Evolutionary conservation across 2,888 invertebrate genomes (phyloP).

Genomic region (Eilema sororculum): DNA sequence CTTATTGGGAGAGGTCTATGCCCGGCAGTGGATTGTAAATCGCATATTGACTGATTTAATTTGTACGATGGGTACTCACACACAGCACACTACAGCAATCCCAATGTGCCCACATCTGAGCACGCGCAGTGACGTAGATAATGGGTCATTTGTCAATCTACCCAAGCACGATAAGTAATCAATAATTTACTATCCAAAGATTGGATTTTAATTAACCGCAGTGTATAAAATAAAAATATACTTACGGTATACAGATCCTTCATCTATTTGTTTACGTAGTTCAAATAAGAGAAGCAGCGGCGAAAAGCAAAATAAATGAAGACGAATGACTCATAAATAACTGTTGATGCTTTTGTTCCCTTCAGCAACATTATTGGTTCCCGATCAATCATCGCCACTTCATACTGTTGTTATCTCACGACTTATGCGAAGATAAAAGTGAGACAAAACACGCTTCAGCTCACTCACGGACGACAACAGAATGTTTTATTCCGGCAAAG

Average conservation of each 20-base stretch:
- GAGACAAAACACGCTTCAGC: constrained; percentile 18
- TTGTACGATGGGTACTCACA: too few species aligned
- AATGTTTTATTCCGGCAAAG: constrained; percentile 19
- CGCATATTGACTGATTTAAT: too few species aligned
- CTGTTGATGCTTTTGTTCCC: not conserved
- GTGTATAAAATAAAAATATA: too few species aligned
- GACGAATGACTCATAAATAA: constrained; percentile 11
- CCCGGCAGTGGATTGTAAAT: too few species aligned
- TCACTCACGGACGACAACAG: constrained; percentile 5
- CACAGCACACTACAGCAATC: too few species aligned
- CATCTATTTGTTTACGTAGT: not conserved
- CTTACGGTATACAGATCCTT: not conserved
- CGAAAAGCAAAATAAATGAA: constrained; percentile 8
- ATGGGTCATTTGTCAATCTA: too few species aligned
- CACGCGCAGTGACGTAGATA: too few species aligned
- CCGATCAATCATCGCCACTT: constrained; percentile 11
- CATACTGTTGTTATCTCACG: constrained; percentile 8
- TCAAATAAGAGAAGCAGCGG: not conserved
- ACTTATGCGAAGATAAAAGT: constrained; percentile 14
- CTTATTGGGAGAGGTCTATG: too few species aligned
- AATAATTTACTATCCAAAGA: too few species aligned
- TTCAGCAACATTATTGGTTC: constrained; percentile 11
- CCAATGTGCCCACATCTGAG: too few species aligned
- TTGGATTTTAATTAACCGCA: too few species aligned
- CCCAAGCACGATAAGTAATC: too few species aligned